These are phyloP conservation scores for Bujurquina vittata DNA, from an alignment of 2,113 vertebrate genomes.

Conservation along the genomic window DNA sequence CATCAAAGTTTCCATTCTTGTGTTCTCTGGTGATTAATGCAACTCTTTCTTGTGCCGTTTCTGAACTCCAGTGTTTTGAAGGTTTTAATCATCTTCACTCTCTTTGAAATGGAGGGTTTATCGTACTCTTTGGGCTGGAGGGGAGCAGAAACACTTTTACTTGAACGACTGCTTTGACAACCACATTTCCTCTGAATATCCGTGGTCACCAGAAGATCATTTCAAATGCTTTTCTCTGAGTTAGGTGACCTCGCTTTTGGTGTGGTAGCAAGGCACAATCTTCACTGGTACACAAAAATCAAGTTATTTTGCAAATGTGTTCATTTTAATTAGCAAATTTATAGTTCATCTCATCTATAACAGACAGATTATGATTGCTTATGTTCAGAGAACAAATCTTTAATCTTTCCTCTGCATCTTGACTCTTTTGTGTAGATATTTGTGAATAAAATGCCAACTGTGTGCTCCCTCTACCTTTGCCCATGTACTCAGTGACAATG, in stretches of 20 bases:
- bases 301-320: too few species aligned
- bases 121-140: neutral
- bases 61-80: conserved; percentile 33
- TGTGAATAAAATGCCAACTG: too few species aligned
- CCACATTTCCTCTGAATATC: too few species aligned
- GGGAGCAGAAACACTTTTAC: conserved; percentile 1
- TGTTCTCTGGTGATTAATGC: conserved; percentile 4
- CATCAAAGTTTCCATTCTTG: conserved; percentile 37
- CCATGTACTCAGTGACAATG: conserved; percentile 98
- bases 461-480: conserved; percentile 84
- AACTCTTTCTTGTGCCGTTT: conserved; percentile 36
- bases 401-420: neutral
- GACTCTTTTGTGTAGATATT: neutral
- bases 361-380: neutral
- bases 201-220: too few species aligned
- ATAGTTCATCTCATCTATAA: neutral
- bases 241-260: too few species aligned
- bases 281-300: too few species aligned
- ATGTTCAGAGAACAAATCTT: neutral
- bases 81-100: conserved; percentile 35
- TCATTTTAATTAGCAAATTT: too few species aligned
- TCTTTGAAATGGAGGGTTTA: neutral
- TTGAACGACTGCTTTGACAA: neutral
- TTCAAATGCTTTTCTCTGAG: too few species aligned
- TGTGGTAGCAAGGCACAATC: too few species aligned